Evolutionary conservation across 2,113 vertebrate species (phyloP).

Genomic region (Hiodon alosoides): DNA sequence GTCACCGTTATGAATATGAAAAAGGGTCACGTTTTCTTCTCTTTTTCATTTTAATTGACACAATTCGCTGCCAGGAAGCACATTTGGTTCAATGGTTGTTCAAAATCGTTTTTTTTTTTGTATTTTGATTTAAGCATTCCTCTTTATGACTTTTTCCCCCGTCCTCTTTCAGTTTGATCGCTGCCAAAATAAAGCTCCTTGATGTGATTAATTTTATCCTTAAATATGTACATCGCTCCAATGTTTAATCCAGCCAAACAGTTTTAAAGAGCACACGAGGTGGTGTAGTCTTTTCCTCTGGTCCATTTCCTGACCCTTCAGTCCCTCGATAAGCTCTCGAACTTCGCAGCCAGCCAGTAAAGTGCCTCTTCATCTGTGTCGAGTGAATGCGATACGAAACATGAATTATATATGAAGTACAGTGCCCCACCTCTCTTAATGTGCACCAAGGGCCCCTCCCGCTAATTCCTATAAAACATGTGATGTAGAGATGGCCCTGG

Average conservation of each 20-base stretch:
- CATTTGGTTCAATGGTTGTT: background rate
- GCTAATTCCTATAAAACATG: constrained; percentile 51
- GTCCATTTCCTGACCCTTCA: background rate
- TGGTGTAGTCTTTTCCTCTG: too few species aligned
- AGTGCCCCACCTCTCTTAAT: constrained; percentile 42
- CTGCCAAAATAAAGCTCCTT: background rate
- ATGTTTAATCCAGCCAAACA: too few species aligned
- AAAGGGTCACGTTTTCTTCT: too few species aligned
- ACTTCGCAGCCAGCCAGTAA: constrained; percentile 40
- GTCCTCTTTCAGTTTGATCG: background rate
- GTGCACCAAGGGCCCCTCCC: constrained; percentile 41
- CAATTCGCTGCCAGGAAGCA: background rate
- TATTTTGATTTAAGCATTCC: background rate
- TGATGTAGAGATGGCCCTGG: background rate
- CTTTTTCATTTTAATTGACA: background rate
- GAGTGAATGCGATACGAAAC: constrained; percentile 35
- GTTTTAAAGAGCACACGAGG: too few species aligned
- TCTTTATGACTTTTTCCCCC: background rate
- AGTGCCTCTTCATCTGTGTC: constrained; percentile 41
- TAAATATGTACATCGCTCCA: background rate
- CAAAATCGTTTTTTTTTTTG: background rate
- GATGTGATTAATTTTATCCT: background rate
- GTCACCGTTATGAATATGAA: too few species aligned
- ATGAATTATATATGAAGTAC: constrained; percentile 59
- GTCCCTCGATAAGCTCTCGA: constrained; percentile 32